Percentiles rank a stretch among this genome's conserved stretches.
Conservation (phyloP, 2,888 invertebrate genomes). For the Ichneumoninae sp. region DNA sequence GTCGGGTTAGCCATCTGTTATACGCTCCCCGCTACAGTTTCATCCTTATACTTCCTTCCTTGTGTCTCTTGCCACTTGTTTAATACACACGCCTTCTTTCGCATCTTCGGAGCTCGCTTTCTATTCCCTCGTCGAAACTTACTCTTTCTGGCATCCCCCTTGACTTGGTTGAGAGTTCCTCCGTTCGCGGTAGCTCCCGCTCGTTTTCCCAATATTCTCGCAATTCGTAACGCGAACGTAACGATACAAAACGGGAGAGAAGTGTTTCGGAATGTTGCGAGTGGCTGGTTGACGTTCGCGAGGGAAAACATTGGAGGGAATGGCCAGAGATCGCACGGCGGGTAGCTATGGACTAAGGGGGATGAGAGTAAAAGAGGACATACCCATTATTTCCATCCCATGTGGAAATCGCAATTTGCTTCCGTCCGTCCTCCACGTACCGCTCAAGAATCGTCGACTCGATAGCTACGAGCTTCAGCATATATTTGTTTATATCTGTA, state of each 20-base stretch:
- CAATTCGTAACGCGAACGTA: slow-evolving; percentile 69
- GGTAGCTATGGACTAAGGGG: background rate
- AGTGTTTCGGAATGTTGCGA: slow-evolving; percentile 24
- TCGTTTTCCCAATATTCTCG: slow-evolving; percentile 70
- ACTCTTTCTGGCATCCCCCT: slow-evolving; percentile 54
- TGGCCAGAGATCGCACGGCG: slow-evolving; percentile 30
- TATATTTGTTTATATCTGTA: background rate
- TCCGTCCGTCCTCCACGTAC: slow-evolving; percentile 54
- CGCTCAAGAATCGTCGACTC: slow-evolving; percentile 24
- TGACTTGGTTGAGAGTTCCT: slow-evolving; percentile 7
- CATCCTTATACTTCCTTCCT: slow-evolving; percentile 26
- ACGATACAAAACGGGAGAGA: slow-evolving; percentile 56
- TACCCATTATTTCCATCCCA: slow-evolving; percentile 44
- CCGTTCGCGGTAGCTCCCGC: slow-evolving; percentile 23
- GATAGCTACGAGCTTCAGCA: background rate
- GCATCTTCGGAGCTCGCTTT: slow-evolving; percentile 26
- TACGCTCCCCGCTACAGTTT: slow-evolving; percentile 38
- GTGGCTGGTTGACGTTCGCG: slow-evolving; percentile 32
- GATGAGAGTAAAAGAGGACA: slow-evolving; percentile 45
- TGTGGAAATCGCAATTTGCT: slow-evolving; percentile 69
- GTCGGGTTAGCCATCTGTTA: slow-evolving; percentile 67
- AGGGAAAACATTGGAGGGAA: slow-evolving; percentile 13
- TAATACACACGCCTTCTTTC: slow-evolving; percentile 39
- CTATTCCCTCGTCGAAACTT: slow-evolving; percentile 49
- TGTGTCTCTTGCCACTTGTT: slow-evolving; percentile 52